A percentile compares a stretch with the other conserved stretches of the same genome.
Conservation (phyloP, 2,113 vertebrate species). For the Dicaeum eximium region DNA sequence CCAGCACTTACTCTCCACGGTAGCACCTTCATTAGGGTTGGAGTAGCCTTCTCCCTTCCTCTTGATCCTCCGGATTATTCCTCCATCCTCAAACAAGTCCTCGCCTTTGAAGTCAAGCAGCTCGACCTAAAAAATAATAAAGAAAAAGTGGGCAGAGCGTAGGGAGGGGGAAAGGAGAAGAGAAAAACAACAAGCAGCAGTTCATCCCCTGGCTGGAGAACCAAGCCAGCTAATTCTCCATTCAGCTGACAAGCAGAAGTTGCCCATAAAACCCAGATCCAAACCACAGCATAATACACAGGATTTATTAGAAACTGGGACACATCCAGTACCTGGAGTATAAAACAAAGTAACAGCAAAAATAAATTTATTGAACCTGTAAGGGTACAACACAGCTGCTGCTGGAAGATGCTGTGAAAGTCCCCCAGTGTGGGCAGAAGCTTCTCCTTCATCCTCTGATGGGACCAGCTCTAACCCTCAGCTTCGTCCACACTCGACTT, state of each 20-base stretch:
- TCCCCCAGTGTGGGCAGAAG: not conserved
- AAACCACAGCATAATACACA: conserved; percentile 15
- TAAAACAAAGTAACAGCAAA: conserved; percentile 31
- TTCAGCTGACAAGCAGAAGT: conserved; percentile 45
- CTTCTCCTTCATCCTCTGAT: not conserved
- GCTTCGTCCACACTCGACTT: not conserved
- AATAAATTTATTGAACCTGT: conserved; percentile 30
- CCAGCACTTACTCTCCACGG: conserved; percentile 81
- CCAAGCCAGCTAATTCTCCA: conserved; percentile 4
- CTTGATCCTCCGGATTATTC: conserved; percentile 90
- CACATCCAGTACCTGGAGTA: conserved; percentile 40
- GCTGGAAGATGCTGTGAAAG: conserved; percentile 31
- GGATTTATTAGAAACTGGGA: conserved; percentile 29
- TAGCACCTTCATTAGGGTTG: conserved; percentile 90
- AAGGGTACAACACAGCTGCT: not conserved
- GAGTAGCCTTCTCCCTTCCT: conserved; percentile 89
- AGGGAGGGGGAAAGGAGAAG: not conserved
- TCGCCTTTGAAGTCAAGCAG: conserved; percentile 92
- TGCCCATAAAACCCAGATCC: conserved; percentile 29
- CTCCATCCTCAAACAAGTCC: conserved; percentile 86
- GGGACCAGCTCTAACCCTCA: not conserved
- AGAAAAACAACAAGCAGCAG: conserved; percentile 45
- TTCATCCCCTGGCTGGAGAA: not conserved
- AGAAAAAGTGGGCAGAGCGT: not conserved
- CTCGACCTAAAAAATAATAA: conserved; percentile 78